Base-by-base conservation (phyloP, 2,888 invertebrate genomes). In the Xestobium rufovillosum region DNA sequence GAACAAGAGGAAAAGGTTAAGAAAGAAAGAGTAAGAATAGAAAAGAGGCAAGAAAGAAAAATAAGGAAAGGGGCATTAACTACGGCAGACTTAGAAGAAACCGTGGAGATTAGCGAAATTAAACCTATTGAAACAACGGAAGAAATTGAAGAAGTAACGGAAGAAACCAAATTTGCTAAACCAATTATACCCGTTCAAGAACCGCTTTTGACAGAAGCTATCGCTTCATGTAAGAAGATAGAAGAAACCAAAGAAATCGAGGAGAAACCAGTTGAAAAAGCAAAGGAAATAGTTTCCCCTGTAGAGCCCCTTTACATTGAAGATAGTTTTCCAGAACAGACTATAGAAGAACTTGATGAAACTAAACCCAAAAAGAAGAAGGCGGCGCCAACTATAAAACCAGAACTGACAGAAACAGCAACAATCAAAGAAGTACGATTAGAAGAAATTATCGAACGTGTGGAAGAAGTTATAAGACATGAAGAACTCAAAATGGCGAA, bases 401-500 rank as follows among this genome's bases (percentile, higher is more conserved):
- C 58, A 39, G 53, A 52, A 17, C 59, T 60, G n/a, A 48, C 57
- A 16, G 67, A 67, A 37, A 59, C 59, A 25, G 66, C 63, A 3
- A 60, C 60, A 11, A 51, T 69, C 3, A 65, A 67, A 2, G 71
- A 72, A 53, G 65, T 71, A 2, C 66, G 62, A 48, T 68, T 78
- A 25, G 71, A 74, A 42, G 65, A 71, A 41, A 63, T 72, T 6
- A 72, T 75, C 31, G 71, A 76, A 52, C 66, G 68, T 27, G 72
- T 73, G 36, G 70, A 71, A 49, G 73, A 70, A 34, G 68, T 75
- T 28, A 63, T 72, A 15, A 68, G 66, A 48, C 66, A 65, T 51
- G 71, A 73, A 42, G 73, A 77, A 51, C 66, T 72, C 14, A 72
- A 74, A 53, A 74, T 77, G 57, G 80, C 80, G 9, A 75, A 78